Evolutionary conservation across 1,140 invertebrate genomes (phyloP).

Genomic region (Aphelinus atriplicis): DNA sequence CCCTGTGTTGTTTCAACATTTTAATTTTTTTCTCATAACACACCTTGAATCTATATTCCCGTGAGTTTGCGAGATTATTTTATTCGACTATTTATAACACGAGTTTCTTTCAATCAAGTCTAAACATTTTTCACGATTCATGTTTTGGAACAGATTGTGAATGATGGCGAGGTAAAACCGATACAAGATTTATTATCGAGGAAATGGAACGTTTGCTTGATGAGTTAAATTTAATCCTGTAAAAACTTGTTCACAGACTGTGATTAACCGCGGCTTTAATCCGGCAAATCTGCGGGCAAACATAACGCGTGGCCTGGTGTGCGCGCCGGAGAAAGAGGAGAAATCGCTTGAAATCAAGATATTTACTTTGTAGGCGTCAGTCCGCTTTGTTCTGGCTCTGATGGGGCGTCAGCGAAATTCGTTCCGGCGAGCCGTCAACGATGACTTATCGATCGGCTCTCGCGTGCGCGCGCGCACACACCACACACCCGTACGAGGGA

Average conservation of each 20-base stretch:
- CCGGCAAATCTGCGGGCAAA: too few relatives aligned
- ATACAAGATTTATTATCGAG: too few relatives aligned
- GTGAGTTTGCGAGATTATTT: too few relatives aligned
- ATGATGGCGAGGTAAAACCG: too few relatives aligned
- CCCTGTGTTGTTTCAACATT: too few relatives aligned
- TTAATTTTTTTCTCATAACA: too few relatives aligned
- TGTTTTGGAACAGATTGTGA: too few relatives aligned
- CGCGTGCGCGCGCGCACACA: neutral
- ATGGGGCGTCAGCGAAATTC: constrained; percentile 24
- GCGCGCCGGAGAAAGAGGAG: neutral
- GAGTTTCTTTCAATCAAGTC: too few relatives aligned
- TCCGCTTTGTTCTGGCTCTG: constrained; percentile 19
- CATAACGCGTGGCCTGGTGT: neutral
- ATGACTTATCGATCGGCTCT: constrained; percentile 57
- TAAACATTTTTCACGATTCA: too few relatives aligned
- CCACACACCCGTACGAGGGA: neutral
- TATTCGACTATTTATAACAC: too few relatives aligned
- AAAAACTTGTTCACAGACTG: neutral
- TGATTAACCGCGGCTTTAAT: neutral
- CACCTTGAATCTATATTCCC: too few relatives aligned
- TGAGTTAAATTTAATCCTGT: neutral
- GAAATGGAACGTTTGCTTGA: neutral
- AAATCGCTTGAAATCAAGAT: constrained; percentile 19
- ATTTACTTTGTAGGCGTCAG: constrained; percentile 25
- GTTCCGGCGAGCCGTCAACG: constrained; percentile 38